Percentiles rank a stretch among this genome's conserved stretches.
phyloP scores from a whole-genome alignment of 2,888 invertebrate genomes.

The Agriotes lineatus region DNA sequence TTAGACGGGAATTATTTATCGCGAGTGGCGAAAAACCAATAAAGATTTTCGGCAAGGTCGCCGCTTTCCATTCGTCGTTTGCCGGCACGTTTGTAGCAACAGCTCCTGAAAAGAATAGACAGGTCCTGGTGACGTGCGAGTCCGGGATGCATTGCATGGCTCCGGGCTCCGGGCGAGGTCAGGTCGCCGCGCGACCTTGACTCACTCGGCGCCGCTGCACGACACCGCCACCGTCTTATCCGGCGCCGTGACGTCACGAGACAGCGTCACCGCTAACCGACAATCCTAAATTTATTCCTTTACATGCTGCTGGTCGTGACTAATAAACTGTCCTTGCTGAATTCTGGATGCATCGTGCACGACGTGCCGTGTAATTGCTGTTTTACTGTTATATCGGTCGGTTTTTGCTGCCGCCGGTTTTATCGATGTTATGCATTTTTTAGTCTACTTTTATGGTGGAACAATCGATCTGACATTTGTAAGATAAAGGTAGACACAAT shows the following conservation, averaged over 20 bases:
- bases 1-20: neutral
- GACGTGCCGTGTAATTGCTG: neutral
- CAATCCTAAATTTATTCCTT: constrained; percentile 13
- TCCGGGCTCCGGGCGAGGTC: constrained; percentile 50
- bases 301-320: constrained; percentile 9
- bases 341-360: too few species aligned
- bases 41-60: neutral
- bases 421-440: too few species aligned
- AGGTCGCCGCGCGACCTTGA: constrained; percentile 53
- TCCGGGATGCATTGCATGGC: constrained; percentile 39
- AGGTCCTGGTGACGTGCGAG: constrained; percentile 28
- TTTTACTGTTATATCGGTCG: too few species aligned
- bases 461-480: too few species aligned
- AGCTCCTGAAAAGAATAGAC: constrained; percentile 16
- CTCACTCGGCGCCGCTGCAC: constrained; percentile 48
- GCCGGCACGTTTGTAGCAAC: neutral
- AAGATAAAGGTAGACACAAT: too few species aligned
- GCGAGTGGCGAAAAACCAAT: too few species aligned
- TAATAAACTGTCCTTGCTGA: neutral
- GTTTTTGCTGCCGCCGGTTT: too few species aligned
- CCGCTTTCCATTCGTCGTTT: neutral
- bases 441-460: too few species aligned
- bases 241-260: constrained; percentile 49
- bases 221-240: constrained; percentile 38
- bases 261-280: constrained; percentile 27